A percentile compares a stretch with the other conserved stretches of the same genome.
Evolutionary conservation across 2,797 vertebrate genomes (phyloP).

Genomic region (Australoheros facetus): DNA sequence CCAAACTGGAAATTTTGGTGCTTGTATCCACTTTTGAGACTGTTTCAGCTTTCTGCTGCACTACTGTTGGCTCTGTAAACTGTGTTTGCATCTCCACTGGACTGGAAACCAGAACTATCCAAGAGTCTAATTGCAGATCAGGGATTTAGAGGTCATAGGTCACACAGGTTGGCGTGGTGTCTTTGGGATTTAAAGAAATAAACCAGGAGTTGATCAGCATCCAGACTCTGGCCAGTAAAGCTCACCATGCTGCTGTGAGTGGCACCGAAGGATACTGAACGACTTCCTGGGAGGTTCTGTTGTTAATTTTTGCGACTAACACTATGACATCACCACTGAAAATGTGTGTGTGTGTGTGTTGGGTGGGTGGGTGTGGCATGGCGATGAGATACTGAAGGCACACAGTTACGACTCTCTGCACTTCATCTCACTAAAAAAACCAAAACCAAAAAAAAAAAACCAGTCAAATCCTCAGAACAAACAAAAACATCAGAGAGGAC

Average conservation of each 20-base stretch:
- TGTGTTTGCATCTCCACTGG: not conserved
- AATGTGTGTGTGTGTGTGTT: slow-evolving; percentile 1
- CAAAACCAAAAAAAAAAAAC: slow-evolving; percentile 43
- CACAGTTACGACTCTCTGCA: slow-evolving; percentile 78
- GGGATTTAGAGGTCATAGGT: not conserved
- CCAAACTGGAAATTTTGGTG: not conserved
- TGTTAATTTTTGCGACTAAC: not conserved
- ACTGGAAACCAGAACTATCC: not conserved
- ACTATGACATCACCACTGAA: not conserved
- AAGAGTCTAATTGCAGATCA: not conserved
- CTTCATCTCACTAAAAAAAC: slow-evolving; percentile 61
- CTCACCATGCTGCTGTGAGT: not conserved
- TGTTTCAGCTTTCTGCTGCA: not conserved
- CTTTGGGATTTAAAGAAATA: slow-evolving; percentile 33
- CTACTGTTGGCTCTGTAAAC: not conserved
- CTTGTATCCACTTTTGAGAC: not conserved
- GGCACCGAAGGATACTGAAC: not conserved
- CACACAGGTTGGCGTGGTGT: not conserved
- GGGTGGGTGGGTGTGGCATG: slow-evolving; percentile 65
- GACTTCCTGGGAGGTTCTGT: not conserved
- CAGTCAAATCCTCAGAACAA: slow-evolving; percentile 64
- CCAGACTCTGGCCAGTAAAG: slow-evolving; percentile 3
- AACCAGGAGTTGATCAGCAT: slow-evolving; percentile 32
- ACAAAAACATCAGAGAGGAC: slow-evolving; percentile 43
- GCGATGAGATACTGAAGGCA: slow-evolving; percentile 74